These are phyloP conservation scores for Oppia nitens DNA, from an alignment of 1,140 invertebrate genomes.

Conservation along the genomic window DNA sequence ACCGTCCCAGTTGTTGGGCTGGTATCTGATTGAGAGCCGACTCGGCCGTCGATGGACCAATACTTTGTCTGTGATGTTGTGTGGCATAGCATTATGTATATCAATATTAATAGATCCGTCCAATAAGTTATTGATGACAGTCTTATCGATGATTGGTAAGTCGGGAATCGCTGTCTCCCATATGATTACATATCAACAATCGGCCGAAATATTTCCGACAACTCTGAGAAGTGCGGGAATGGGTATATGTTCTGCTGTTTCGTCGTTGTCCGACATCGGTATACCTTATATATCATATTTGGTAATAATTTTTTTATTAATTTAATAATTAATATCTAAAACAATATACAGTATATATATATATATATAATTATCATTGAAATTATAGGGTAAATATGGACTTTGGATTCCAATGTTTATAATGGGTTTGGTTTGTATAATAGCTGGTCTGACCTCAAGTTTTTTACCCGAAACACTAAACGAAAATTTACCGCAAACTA, in stretches of 20 bases:
- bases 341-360: neutral
- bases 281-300: conserved; percentile 39
- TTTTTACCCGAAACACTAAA: conserved; percentile 26
- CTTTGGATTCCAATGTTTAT: conserved; percentile 24
- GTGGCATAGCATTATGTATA: conserved; percentile 25
- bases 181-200: conserved; percentile 21
- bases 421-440: conserved; percentile 24
- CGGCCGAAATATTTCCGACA: conserved; percentile 24
- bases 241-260: conserved; percentile 23
- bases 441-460: conserved; percentile 22
- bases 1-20: conserved; percentile 19
- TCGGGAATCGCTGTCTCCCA: conserved; percentile 18
- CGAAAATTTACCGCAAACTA: conserved; percentile 22
- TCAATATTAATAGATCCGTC: conserved; percentile 22
- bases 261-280: conserved; percentile 33
- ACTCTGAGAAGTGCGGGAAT: conserved; percentile 24
- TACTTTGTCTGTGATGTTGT: conserved; percentile 24
- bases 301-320: too few species aligned
- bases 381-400: conserved; percentile 21
- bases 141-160: conserved; percentile 18
- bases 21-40: conserved; percentile 21
- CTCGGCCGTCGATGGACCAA: conserved; percentile 26
- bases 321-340: conserved; percentile 18
- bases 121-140: neutral
- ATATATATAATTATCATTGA: neutral